Evolutionary conservation across 2,113 vertebrate genomes (phyloP), one percentile per base, ranked within the genome.

Genomic region (Ceuthmochares aereus): DNA sequence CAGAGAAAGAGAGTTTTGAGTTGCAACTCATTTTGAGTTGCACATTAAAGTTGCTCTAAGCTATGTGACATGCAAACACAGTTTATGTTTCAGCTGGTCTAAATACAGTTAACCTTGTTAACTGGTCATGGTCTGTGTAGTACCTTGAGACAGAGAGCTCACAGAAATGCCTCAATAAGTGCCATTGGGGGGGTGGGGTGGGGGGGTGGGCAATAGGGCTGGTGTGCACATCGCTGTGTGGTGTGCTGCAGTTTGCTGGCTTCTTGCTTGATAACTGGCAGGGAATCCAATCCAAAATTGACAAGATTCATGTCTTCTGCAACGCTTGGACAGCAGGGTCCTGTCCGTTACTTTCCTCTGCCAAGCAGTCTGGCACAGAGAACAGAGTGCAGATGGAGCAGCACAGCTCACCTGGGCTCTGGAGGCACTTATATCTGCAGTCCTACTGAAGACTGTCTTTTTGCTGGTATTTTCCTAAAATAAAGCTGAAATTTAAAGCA

Each of bases 251-350:
- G 86, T 92, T 95, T 92, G 62, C 80, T 96, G 96, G 94, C 96
- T 79, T 66, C 90, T 62, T 26, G 60, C 77, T 96, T 36, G 52
- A 51, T 62, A 84, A 32, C 83, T 97, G 96, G 95, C 96, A 93
- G 83, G 43, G 69, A 84, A 72, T 37, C 79, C 88, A 69, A 63
- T 45, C 55, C 95, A 49, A 68, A 96, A 94, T 49, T 97, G 96
- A 97, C 95, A 97, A 97, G 96, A 97, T 96, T 97, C 96, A 96
- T 96, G 95, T 95, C 96, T 96, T 95, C 92, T 97, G 96, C 96
- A 97, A 76, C 30, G 88, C 95, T 62, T 87, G 93, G 95, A 60
- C 92, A 96, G 96, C 96, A 92, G 96, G 95, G 89, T 92, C 96
- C 96, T 90, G 92, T 92, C 95, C 90, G 1, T 87, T 78, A 73